Evolutionary conservation across 1,140 invertebrate species (phyloP).

Genomic region (Xylocopa sonorina): DNA sequence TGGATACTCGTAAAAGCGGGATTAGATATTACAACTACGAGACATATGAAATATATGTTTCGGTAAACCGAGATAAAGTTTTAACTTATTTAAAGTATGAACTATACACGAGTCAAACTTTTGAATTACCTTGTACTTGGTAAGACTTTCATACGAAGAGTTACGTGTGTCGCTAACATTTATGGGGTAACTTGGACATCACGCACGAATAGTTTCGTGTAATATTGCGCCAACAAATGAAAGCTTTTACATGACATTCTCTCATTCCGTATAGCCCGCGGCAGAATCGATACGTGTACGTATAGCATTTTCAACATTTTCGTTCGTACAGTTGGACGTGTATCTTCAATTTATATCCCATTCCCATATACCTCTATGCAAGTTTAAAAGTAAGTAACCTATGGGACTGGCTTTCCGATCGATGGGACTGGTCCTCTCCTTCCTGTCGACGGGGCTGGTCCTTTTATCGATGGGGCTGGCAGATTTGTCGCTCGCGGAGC

Average conservation of each 20-base stretch:
- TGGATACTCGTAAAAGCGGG: conserved; percentile 31
- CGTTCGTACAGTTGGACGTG: too few relatives aligned
- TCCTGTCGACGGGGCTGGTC: conserved; percentile 75
- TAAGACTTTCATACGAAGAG: conserved; percentile 12
- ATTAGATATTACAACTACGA: conserved; percentile 40
- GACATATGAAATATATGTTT: conserved; percentile 26
- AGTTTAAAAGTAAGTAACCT: conserved; percentile 57
- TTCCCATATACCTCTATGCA: too few relatives aligned
- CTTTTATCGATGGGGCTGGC: conserved; percentile 78
- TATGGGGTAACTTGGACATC: too few relatives aligned
- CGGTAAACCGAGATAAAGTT: conserved; percentile 48
- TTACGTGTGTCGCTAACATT: background rate
- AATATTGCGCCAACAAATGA: too few relatives aligned
- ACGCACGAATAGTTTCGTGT: too few relatives aligned
- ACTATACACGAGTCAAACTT: background rate
- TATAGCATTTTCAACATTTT: too few relatives aligned
- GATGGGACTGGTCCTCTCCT: conserved; percentile 74
- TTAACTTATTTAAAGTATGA: conserved; percentile 17
- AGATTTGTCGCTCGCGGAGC: conserved; percentile 79
- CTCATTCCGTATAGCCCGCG: too few relatives aligned
- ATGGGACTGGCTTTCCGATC: conserved; percentile 76
- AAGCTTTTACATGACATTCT: too few relatives aligned
- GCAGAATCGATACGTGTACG: too few relatives aligned
- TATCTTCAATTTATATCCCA: too few relatives aligned
- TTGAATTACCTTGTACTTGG: conserved; percentile 12